Percentiles rank a stretch among this genome's conserved stretches.
phyloP scores from a whole-genome alignment of 1,140 invertebrate genomes.

The Linepithema humile region DNA sequence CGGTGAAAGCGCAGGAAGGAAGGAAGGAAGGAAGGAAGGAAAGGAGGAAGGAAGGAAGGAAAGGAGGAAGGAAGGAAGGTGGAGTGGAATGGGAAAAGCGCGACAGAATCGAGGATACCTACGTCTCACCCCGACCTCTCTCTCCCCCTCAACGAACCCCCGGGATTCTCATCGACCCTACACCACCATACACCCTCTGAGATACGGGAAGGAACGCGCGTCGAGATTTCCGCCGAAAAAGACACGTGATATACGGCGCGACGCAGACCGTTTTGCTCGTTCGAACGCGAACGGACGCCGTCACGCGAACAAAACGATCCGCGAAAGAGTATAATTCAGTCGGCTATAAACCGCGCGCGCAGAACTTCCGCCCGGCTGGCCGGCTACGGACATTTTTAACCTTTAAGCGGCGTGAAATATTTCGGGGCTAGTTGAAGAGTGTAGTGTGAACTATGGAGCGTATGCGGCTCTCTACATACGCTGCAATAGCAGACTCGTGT shows the following conservation, averaged over 20 bases:
- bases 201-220: slow-evolving; percentile 18
- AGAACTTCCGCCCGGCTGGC: slow-evolving; percentile 36
- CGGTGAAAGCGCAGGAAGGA: slow-evolving; percentile 43
- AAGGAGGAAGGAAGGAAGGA: slow-evolving; percentile 10
- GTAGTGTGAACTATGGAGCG: not conserved
- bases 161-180: slow-evolving; percentile 52
- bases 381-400: slow-evolving; percentile 45
- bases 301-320: slow-evolving; percentile 54
- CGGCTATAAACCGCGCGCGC: slow-evolving; percentile 45
- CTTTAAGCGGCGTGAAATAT: slow-evolving; percentile 52
- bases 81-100: slow-evolving; percentile 30
- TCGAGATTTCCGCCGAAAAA: slow-evolving; percentile 45
- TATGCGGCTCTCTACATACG: not conserved
- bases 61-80: not conserved
- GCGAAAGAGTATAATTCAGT: slow-evolving; percentile 54
- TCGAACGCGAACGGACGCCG: slow-evolving; percentile 40
- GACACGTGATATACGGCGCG: slow-evolving; percentile 46
- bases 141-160: not conserved
- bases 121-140: not conserved
- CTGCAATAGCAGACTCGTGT: not conserved
- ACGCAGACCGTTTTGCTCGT: slow-evolving; percentile 47
- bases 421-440: slow-evolving; percentile 1
- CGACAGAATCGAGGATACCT: slow-evolving; percentile 46
- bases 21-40: slow-evolving; percentile 39
- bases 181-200: not conserved